Evolutionary conservation across 2,797 vertebrate species (phyloP), one percentile per base, ranked within the genome.

Genomic region (Threskiornis aethiopicus): DNA sequence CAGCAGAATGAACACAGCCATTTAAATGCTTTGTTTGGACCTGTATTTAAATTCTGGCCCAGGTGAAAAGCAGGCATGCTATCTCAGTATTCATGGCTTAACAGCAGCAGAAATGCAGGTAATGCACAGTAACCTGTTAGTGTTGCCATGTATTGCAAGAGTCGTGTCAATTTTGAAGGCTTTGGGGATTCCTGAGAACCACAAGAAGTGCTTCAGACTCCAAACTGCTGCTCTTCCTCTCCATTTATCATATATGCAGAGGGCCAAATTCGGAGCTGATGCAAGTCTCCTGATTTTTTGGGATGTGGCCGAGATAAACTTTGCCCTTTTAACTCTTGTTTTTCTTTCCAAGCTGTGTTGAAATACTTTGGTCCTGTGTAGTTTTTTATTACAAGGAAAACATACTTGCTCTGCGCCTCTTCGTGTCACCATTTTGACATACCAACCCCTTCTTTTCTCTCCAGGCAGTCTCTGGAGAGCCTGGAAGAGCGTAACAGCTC

Each of bases 401-500:
- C 79, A 93, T 82, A 84, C 75, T 96, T 85, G 78, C 25, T 22
- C 59, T 84, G 31, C 7, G 5, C 41, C 42, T 81, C 28, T 80
- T 61, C 0, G 5, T 69, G 67, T 84, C 64, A 79, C 65, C 75
- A 25, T 93, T 97, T 84, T 89, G 86, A 77, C 82, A 73, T 71
- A 44, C 35, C 71, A 1, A 67, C 33, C 39, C 33, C 49, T 87
- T 77, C 69, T 73, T 82, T 88, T 92, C 75, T 72, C 47, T 78
- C 35, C 41, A 64, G 46, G 47, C 59, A 80, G 76, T 72, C 70
- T 89, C 90, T 96, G 78, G 87, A 78, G 82, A 75, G 47, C 90
- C 84, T 93, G 95, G 89, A 96, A 88, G 92, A 64, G 92, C 8
- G 46, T 93, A 97, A 96, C 46, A 81, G 87, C 91, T 97, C 97